Conservation (phyloP, 2,113 vertebrate genomes). For the Cyrtonyx montezumae region DNA sequence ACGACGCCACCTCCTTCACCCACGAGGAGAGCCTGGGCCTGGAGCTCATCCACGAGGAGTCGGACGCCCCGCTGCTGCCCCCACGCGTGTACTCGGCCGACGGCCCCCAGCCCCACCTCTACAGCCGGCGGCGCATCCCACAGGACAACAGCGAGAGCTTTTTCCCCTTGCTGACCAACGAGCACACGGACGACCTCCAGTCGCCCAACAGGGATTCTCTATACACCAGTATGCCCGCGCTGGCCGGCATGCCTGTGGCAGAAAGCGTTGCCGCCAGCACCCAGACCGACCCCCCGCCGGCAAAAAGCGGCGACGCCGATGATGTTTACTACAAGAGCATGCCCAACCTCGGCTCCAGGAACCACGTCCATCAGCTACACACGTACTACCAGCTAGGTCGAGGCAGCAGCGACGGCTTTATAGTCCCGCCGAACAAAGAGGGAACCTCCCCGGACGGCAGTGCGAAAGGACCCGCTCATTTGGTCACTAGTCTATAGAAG, state of each 20-base stretch:
- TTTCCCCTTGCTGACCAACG: constrained; percentile 93
- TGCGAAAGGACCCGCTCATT: constrained; percentile 88
- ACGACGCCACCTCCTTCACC: constrained; percentile 88
- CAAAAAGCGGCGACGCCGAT: constrained; percentile 88
- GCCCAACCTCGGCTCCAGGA: constrained; percentile 95
- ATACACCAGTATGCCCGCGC: constrained; percentile 94
- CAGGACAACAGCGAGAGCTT: constrained; percentile 98
- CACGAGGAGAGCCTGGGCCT: constrained; percentile 92
- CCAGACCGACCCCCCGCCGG: constrained; percentile 84
- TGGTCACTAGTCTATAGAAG: constrained; percentile 98
- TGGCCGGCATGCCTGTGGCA: constrained; percentile 83
- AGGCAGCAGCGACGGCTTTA: constrained; percentile 97
- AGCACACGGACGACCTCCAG: constrained; percentile 90
- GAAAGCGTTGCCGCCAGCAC: constrained; percentile 82
- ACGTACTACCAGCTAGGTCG: constrained; percentile 96
- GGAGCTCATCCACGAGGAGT: constrained; percentile 94
- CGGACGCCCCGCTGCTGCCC: constrained; percentile 89
- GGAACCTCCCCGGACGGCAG: constrained; percentile 84
- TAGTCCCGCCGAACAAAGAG: constrained; percentile 92
- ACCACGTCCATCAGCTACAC: constrained; percentile 94
- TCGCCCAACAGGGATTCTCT: constrained; percentile 94
- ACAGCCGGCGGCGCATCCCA: constrained; percentile 86
- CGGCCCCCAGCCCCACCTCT: constrained; percentile 86
- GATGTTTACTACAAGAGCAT: constrained; percentile 99
- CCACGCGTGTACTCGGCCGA: constrained; percentile 85